These are phyloP conservation scores for Physeter macrocephalus DNA, from an alignment of 2,113 vertebrate genomes.

Conservation along the genomic window DNA sequence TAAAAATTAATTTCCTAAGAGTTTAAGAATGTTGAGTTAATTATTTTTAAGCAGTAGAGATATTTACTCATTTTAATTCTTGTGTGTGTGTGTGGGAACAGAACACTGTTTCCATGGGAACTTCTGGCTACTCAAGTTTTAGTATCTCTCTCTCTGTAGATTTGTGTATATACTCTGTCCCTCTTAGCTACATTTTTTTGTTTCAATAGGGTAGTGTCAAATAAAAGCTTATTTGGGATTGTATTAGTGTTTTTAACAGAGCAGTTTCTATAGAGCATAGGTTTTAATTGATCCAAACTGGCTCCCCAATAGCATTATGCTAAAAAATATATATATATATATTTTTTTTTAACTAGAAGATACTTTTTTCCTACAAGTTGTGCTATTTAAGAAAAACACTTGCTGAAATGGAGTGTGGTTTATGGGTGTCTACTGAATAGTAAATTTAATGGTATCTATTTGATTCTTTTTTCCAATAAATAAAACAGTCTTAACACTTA, in stretches of 20 bases:
- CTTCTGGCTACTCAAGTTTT: constrained; percentile 23
- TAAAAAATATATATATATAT: neutral
- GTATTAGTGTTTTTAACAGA: constrained; percentile 14
- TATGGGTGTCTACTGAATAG: neutral
- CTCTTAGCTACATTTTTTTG: neutral
- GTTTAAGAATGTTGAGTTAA: constrained; percentile 60
- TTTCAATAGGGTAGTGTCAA: neutral
- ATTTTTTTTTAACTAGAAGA: constrained; percentile 2
- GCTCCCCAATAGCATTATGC: neutral
- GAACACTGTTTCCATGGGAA: constrained; percentile 78
- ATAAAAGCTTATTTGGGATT: constrained; percentile 33
- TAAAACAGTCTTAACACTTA: neutral
- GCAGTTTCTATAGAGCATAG: neutral
- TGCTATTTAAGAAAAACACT: constrained; percentile 47
- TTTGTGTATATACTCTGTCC: constrained; percentile 32
- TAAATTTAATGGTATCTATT: neutral
- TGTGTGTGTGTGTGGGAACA: constrained; percentile 48
- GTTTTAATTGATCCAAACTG: neutral
- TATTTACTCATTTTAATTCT: constrained; percentile 28
- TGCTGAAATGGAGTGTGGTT: constrained; percentile 13
- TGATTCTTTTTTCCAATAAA: neutral
- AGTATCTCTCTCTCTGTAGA: constrained; percentile 52
- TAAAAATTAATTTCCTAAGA: constrained; percentile 16
- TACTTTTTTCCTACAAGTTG: neutral
- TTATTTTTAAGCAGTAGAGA: constrained; percentile 43